A percentile compares a stretch with the other conserved stretches of the same genome.
Conservation (phyloP, 2,888 invertebrate species). For the Tipula confusa region DNA sequence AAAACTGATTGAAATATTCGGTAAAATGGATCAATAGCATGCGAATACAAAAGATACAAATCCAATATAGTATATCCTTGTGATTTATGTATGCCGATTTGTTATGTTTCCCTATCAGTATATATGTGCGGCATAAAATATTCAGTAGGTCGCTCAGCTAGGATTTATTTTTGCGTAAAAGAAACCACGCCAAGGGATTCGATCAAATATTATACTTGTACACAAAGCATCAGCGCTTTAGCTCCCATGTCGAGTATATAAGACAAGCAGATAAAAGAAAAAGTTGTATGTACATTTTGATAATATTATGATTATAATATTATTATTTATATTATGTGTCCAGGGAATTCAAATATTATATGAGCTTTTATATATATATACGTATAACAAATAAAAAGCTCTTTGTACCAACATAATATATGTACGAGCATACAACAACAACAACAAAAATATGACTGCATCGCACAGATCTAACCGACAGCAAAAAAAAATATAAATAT, state of each 20-base stretch:
- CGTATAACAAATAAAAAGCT: neutral
- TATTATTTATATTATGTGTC: conserved; percentile 14
- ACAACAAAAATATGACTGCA: neutral
- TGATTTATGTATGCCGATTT: neutral
- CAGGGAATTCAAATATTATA: conserved; percentile 25
- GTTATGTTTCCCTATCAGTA: neutral
- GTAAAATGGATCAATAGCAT: neutral
- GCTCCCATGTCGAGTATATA: neutral
- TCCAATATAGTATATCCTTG: neutral
- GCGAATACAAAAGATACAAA: neutral
- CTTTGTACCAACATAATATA: neutral
- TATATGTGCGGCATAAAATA: neutral
- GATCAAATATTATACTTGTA: neutral
- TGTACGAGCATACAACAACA: no score
- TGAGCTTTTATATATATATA: neutral
- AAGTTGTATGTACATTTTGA: neutral
- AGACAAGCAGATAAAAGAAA: neutral
- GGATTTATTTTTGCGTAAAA: conserved; percentile 30
- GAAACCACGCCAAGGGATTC: conserved; percentile 31
- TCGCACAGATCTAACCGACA: neutral
- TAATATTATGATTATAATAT: neutral
- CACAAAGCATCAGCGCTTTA: neutral
- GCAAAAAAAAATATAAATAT: no score
- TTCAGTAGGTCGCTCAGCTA: conserved; percentile 31
- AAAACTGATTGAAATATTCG: conserved; percentile 13